Conservation (phyloP, 2,888 invertebrate species). For the Slavum lentiscoides region DNA sequence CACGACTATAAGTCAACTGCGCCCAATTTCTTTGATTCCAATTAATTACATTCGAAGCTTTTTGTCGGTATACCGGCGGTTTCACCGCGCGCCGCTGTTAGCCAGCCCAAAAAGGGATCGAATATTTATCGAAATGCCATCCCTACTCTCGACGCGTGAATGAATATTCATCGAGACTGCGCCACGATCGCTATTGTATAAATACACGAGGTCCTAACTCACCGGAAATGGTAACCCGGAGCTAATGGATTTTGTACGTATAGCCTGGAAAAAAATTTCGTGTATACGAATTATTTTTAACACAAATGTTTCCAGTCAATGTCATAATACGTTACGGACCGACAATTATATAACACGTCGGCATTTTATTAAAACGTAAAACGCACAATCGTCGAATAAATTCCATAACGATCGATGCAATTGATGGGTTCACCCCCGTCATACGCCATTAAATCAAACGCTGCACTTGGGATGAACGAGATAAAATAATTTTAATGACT, state of each 20-base stretch:
- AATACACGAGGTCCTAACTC: conserved; percentile 6
- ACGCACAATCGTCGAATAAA: no score
- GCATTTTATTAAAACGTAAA: no score
- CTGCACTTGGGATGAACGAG: neutral
- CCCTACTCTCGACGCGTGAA: neutral
- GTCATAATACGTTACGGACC: neutral
- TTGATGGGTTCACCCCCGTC: neutral
- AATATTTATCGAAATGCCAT: conserved; percentile 35
- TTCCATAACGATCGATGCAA: no score
- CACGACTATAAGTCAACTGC: neutral
- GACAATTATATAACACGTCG: neutral
- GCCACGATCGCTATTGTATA: conserved; percentile 12
- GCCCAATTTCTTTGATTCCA: conserved; percentile 7
- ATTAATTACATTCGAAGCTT: conserved; percentile 24
- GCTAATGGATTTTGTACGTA: conserved; percentile 29
- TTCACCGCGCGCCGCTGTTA: neutral
- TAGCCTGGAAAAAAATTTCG: neutral
- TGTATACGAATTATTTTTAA: neutral
- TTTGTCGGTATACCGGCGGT: neutral
- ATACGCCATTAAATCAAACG: conserved; percentile 4
- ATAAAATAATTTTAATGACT: neutral
- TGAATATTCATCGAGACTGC: conserved; percentile 32
- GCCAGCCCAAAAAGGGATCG: neutral
- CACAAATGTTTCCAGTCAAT: no score
- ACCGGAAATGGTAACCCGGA: neutral